Conservation (phyloP, 1,140 invertebrate genomes). For the Atta cephalotes region DNA sequence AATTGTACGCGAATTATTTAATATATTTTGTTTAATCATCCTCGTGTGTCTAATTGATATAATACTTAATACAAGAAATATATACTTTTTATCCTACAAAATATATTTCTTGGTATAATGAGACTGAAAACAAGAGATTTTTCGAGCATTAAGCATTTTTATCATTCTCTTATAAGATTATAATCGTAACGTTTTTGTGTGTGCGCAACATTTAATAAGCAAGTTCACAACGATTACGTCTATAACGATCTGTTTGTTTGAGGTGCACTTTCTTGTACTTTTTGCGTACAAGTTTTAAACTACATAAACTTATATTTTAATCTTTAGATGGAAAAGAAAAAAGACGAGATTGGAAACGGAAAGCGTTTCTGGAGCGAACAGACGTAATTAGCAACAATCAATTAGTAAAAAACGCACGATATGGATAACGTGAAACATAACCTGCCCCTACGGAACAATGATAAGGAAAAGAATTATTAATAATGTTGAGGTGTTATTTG, state of each 20-base stretch:
- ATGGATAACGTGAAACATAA: slow-evolving; percentile 34
- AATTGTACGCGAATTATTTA: slow-evolving; percentile 4
- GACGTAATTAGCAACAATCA: slow-evolving; percentile 34
- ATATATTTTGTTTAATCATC: slow-evolving; percentile 5
- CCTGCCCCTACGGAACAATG: slow-evolving; percentile 16
- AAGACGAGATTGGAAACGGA: neutral
- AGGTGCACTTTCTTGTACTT: slow-evolving; percentile 36
- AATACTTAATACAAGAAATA: slow-evolving; percentile 20
- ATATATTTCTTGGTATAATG: slow-evolving; percentile 40
- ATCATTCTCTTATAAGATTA: slow-evolving; percentile 29
- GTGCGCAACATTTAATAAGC: slow-evolving; percentile 11
- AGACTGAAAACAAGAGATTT: slow-evolving; percentile 23
- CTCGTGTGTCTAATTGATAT: slow-evolving; percentile 30
- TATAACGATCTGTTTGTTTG: slow-evolving; percentile 16
- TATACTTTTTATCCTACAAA: neutral
- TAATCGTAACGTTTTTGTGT: neutral
- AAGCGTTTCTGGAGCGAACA: slow-evolving; percentile 12
- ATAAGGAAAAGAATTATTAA: slow-evolving; percentile 68
- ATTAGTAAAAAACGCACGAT: slow-evolving; percentile 23
- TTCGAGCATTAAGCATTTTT: slow-evolving; percentile 20
- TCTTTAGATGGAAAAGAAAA: neutral
- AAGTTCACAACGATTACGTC: slow-evolving; percentile 27
- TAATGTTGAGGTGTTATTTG: slow-evolving; percentile 74
- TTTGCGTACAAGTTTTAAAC: neutral
- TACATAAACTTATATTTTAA: slow-evolving; percentile 27